Conservation (phyloP, 2,113 vertebrate species). For the Melospiza melodia region DNA sequence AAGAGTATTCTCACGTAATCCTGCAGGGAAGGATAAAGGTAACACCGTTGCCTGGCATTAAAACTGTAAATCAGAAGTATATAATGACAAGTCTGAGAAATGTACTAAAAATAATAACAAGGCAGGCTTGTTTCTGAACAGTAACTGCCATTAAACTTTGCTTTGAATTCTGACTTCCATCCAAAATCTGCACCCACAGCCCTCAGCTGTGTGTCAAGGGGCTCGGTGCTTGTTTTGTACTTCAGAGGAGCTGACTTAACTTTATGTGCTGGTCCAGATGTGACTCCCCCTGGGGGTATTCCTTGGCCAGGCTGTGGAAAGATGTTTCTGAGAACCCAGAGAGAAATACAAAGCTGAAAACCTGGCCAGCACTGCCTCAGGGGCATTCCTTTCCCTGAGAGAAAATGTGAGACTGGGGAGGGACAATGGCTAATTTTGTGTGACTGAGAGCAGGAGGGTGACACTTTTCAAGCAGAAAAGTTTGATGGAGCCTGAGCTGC, state of each 20-base stretch:
- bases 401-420: neutral
- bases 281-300: neutral
- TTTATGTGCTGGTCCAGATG: neutral
- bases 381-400: neutral
- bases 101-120: slow-evolving; percentile 44
- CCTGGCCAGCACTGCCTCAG: neutral
- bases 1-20: slow-evolving; percentile 52
- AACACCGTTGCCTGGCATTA: slow-evolving; percentile 32
- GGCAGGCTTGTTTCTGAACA: slow-evolving; percentile 9
- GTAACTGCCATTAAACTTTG: neutral
- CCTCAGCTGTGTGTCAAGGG: neutral
- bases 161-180: slow-evolving; percentile 1
- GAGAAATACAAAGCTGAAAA: neutral
- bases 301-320: neutral
- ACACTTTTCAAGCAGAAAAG: neutral
- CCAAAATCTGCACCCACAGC: neutral
- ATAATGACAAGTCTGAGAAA: slow-evolving; percentile 18
- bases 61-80: slow-evolving; percentile 48
- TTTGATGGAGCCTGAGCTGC: neutral
- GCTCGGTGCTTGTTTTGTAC: neutral
- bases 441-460: neutral
- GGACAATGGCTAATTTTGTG: accelerated
- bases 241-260: neutral
- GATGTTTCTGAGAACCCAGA: neutral
- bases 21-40: slow-evolving; percentile 37